phyloP scores from a whole-genome alignment of 2,797 vertebrate species.

The Liasis olivaceus region DNA sequence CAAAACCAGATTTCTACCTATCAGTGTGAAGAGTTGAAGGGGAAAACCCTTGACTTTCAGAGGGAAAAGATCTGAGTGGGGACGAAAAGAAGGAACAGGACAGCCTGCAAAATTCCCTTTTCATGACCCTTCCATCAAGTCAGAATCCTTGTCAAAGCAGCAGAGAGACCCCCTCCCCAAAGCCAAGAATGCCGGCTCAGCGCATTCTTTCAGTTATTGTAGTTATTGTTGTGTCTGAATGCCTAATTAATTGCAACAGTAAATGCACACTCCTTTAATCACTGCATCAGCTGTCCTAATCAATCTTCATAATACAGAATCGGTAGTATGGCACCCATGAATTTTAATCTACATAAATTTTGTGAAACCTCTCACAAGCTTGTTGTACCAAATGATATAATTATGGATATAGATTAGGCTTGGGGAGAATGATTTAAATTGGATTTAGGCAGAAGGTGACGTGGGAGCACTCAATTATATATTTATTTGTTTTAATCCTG shows the following conservation, averaged over 20 bases:
- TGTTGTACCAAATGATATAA: constrained; percentile 73
- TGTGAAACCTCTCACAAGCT: constrained; percentile 69
- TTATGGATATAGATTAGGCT: constrained; percentile 75
- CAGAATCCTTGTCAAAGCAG: constrained; percentile 16
- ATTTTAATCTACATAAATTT: constrained; percentile 80
- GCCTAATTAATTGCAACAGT: constrained; percentile 77
- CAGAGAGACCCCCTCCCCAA: neutral
- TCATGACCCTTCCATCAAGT: constrained; percentile 1
- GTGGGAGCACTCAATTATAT: constrained; percentile 52
- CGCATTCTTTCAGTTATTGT: constrained; percentile 68
- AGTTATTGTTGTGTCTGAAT: constrained; percentile 78
- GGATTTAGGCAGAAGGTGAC: constrained; percentile 72
- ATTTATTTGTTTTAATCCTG: constrained; percentile 51
- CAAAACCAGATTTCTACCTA: too few relatives aligned
- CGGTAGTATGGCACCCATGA: constrained; percentile 71
- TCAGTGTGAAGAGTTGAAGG: too few relatives aligned
- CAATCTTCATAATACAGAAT: constrained; percentile 77
- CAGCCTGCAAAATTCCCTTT: constrained; percentile 8
- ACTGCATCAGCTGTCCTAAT: constrained; percentile 77
- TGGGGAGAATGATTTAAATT: constrained; percentile 72
- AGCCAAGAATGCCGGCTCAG: constrained; percentile 62
- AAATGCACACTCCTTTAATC: constrained; percentile 74
- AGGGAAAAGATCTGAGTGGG: neutral
- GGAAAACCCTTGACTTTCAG: neutral
- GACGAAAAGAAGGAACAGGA: neutral